Base-by-base conservation (phyloP, 2,797 vertebrate genomes). In the Clarias laeviceps region DNA sequence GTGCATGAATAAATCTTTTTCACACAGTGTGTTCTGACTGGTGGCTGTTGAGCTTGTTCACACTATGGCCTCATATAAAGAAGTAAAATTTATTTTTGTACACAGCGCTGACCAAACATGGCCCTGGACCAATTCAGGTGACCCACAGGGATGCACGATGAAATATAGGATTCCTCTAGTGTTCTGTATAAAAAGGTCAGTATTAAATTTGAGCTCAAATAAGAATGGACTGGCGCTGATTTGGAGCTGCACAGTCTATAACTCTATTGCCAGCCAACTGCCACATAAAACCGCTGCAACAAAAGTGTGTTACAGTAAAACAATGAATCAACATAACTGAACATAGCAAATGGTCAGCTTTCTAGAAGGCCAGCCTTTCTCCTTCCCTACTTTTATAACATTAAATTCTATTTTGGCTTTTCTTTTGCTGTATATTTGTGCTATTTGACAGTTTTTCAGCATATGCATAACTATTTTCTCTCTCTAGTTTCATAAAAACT, bases 131-230 rank as follows among this genome's bases (percentile, higher is more conserved):
- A 80, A 80, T 80, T 80, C 37, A 65, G 59, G 37, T 80, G 78
- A 80, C 34, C 61, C 78, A 65, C 27, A 50, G 37, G 37, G 37
- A 45, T 50, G 24, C 61, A 65, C 37, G 29, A 29, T 27, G 59
- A 65, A 65, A 80, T 80, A 14, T 12, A 65, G 61, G 61, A 50
- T 65, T 29, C 37, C 78, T 80, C 24, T 11, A 29, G 17, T 50
- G 37, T 65, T 65, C 78, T 65, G 61, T 80, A 80, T 80, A 65
- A 65, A 80, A 80, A 65, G 78, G 61, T 50, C 78, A 80, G 62
- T 27, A 65, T 65, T 65, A 45, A 45, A 65, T 80, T 80, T 50
- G 78, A 80, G 27, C 40, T 50, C 61, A 65, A 80, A 80, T 65
- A 45, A 50, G 34, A 80, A 65, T 65, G 37, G 61, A 80, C 78